Evolutionary conservation across 2,113 vertebrate species (phyloP), one percentile per base, ranked within the genome.

Genomic region (Perca fluviatilis): DNA sequence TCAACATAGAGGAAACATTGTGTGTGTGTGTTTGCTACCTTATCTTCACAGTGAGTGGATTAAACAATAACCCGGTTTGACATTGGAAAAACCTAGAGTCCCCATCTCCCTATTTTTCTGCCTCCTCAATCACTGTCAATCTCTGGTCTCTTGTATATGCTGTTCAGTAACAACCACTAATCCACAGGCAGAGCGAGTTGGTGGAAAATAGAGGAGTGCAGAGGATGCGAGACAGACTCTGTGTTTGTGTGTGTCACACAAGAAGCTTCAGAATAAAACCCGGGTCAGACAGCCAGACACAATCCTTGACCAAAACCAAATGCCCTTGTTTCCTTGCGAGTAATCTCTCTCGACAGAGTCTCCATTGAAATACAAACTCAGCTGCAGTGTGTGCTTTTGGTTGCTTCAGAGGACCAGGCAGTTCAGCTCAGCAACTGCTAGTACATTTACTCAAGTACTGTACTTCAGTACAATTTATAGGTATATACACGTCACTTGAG

Each of bases 1-100:
- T 27, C 27, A 27, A 27, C 27, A 27, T 27, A 27, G 27, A 27
- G 27, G 27, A 27, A 27, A 27, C 27, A 27, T 27, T 27, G 12
- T 60, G 40, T 40, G 54, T 61, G 70, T 65, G 57, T 47, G 64
- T 86, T 11, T 71, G 63, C 47, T 54, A 9, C 19, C 33, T 54
- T 72, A 77, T 84, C 58, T 79, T 53, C 9, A 13, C 0, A 19
- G n/a, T 82, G 82, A 90, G 66, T 86, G 86, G 89, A 90, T 92
- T 90, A 86, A 89, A 87, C 58, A 82, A 72, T 72, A 88, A 63
- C 65, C 76, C 12, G 19, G 19, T 76, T 33, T 60, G 82, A 84
- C 82, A 80, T 25, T 77, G 70, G 63, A 30, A 67, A 66, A 80
- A 83, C 21, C 51, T 12, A 36, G 23, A 68, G 19, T n/a, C 70